Evolutionary conservation across 2,113 vertebrate genomes (phyloP).

Genomic region (Gnathonemus echidnorhynchus): DNA sequence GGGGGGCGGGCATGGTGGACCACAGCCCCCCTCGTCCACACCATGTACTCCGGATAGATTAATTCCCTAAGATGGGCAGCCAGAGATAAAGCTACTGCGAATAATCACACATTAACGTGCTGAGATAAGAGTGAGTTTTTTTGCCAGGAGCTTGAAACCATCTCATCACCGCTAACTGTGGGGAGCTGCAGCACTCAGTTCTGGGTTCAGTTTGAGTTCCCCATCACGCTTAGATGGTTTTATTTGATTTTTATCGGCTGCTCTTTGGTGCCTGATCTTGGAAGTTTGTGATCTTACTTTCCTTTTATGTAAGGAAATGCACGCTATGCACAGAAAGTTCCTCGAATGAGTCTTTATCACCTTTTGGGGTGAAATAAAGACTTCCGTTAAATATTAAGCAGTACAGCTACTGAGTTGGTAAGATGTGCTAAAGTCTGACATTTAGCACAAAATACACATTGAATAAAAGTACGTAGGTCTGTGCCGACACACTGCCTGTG

Average conservation of each 20-base stretch:
- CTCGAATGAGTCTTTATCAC: background rate
- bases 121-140: conserved; percentile 37
- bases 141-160: background rate
- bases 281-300: conserved; percentile 32
- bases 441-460: background rate
- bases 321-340: conserved; percentile 29
- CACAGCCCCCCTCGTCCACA: conserved; percentile 18
- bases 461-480: background rate
- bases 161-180: conserved; percentile 32
- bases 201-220: conserved; percentile 28
- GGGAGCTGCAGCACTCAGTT: conserved; percentile 38
- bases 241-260: conserved; percentile 44
- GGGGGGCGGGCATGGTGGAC: background rate
- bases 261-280: conserved; percentile 43
- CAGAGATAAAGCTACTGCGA: conserved; percentile 35
- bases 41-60: conserved; percentile 13
- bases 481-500: background rate
- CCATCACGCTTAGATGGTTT: conserved; percentile 29
- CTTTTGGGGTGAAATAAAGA: conserved; percentile 16
- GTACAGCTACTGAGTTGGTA: conserved; percentile 17
- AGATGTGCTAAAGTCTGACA: conserved; percentile 11
- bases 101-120: conserved; percentile 26
- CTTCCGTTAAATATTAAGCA: conserved; percentile 22
- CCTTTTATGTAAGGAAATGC: conserved; percentile 35
- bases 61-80: conserved; percentile 40